These are phyloP conservation scores for Ptiloglossa arizonensis DNA, from an alignment of 1,140 invertebrate genomes.

Conservation along the genomic window DNA sequence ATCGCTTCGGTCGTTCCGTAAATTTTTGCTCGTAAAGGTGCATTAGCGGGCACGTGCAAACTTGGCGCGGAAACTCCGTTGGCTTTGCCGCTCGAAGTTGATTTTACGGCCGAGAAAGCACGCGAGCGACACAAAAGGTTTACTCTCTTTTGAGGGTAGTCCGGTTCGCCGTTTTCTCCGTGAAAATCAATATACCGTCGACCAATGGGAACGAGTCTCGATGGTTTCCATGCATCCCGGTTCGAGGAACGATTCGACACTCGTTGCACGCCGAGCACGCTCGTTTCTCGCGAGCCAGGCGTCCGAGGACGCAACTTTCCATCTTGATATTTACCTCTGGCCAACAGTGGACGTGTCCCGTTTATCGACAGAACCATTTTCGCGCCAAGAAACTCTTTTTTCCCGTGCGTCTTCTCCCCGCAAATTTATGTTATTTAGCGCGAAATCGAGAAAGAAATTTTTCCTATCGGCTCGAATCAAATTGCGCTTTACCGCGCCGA, in stretches of 20 bases:
- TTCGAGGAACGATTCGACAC: slow-evolving; percentile 35
- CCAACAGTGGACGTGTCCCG: slow-evolving; percentile 8
- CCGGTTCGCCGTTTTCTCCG: slow-evolving; percentile 31
- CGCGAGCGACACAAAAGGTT: slow-evolving; percentile 31
- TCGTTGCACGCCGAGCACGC: slow-evolving; percentile 24
- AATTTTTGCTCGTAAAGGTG: not conserved
- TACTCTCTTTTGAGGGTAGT: slow-evolving; percentile 37
- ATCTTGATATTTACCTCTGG: slow-evolving; percentile 60
- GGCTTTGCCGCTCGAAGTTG: not conserved
- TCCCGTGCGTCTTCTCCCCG: not conserved
- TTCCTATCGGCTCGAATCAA: not conserved
- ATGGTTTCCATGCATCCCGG: slow-evolving; percentile 35
- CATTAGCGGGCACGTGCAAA: not conserved
- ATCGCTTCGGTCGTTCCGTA: not conserved
- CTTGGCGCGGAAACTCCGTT: not conserved
- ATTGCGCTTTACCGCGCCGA: not conserved
- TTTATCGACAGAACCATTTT: slow-evolving; percentile 43
- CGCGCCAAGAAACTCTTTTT: slow-evolving; percentile 27
- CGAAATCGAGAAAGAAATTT: not conserved
- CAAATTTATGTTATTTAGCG: not conserved
- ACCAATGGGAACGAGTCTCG: slow-evolving; percentile 34
- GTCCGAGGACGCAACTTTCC: slow-evolving; percentile 48
- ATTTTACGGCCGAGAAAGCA: slow-evolving; percentile 41
- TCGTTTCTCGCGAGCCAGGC: not conserved
- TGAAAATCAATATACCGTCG: slow-evolving; percentile 55